These are phyloP conservation scores for Nemotelus pantherinus DNA, from an alignment of 2,888 invertebrate species.

Conservation along the genomic window DNA sequence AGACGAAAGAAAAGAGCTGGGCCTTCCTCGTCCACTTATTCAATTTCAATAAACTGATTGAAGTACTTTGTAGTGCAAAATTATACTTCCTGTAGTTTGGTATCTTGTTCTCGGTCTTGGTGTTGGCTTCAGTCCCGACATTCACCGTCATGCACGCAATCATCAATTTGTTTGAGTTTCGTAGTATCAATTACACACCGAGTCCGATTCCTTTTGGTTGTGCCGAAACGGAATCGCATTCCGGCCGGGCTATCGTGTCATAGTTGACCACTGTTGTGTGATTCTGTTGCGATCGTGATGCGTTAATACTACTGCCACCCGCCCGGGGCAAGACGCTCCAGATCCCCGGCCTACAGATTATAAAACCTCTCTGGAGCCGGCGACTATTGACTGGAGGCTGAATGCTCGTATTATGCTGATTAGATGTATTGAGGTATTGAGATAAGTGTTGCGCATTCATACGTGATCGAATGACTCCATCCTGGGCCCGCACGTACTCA, in stretches of 20 bases:
- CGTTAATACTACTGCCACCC: neutral
- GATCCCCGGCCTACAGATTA: neutral
- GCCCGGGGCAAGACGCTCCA: neutral
- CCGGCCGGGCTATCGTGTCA: conserved; percentile 6
- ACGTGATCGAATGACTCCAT: conserved; percentile 38
- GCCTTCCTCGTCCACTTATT: neutral
- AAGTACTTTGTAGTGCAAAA: conserved; percentile 32
- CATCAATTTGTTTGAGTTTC: conserved; percentile 40
- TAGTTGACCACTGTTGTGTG: conserved; percentile 25
- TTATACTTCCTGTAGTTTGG: conserved; percentile 31
- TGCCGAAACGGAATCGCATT: conserved; percentile 24
- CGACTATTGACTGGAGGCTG: neutral
- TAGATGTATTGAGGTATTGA: conserved; percentile 26
- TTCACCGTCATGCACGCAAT: conserved; percentile 36
- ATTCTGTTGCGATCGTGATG: neutral
- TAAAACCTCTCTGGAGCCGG: neutral
- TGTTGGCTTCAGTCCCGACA: neutral
- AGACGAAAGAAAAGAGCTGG: too few species aligned
- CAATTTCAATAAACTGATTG: conserved; percentile 16
- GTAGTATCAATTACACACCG: conserved; percentile 28
- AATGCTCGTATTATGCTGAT: conserved; percentile 22
- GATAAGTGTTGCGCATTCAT: conserved; percentile 32
- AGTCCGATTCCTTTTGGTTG: conserved; percentile 15
- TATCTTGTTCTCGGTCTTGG: conserved; percentile 8
- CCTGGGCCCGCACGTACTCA: neutral